Conservation (phyloP, 2,797 vertebrate genomes). For the Melanogrammus aeglefinus region DNA sequence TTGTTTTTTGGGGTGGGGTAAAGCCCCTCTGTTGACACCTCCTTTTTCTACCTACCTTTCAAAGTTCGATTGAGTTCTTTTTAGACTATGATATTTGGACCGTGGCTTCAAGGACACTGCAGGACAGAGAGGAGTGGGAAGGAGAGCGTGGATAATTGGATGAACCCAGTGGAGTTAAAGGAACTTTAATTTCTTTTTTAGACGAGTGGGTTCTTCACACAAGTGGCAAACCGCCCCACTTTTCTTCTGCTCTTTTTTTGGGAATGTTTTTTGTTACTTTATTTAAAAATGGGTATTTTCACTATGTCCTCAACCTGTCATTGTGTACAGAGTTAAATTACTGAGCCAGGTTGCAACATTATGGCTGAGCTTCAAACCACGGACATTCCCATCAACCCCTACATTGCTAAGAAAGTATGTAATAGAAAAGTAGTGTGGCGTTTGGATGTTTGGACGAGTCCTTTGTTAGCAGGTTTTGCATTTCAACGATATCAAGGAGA, state of each 20-base stretch:
- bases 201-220: background rate
- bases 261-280: background rate
- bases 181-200: background rate
- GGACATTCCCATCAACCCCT: slow-evolving; percentile 46
- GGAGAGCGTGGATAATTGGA: background rate
- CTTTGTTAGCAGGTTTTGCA: background rate
- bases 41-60: background rate
- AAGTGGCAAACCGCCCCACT: background rate
- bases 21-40: background rate
- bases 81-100: background rate
- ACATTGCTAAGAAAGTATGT: slow-evolving; percentile 55
- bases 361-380: slow-evolving; percentile 34
- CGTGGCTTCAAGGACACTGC: background rate
- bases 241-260: background rate
- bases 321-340: slow-evolving; percentile 20
- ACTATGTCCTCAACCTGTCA: background rate
- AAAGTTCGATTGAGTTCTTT: background rate
- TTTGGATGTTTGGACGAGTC: background rate
- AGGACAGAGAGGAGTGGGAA: background rate
- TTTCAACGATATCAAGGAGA: background rate
- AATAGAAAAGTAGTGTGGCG: slow-evolving; percentile 8
- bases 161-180: slow-evolving; percentile 11
- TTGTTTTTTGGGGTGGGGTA: background rate
- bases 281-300: background rate
- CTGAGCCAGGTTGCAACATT: slow-evolving; percentile 18